Evolutionary conservation across 53 echinoderm and acorn worm genomes (phyloP).

Genomic region (Astropecten irregularis): DNA sequence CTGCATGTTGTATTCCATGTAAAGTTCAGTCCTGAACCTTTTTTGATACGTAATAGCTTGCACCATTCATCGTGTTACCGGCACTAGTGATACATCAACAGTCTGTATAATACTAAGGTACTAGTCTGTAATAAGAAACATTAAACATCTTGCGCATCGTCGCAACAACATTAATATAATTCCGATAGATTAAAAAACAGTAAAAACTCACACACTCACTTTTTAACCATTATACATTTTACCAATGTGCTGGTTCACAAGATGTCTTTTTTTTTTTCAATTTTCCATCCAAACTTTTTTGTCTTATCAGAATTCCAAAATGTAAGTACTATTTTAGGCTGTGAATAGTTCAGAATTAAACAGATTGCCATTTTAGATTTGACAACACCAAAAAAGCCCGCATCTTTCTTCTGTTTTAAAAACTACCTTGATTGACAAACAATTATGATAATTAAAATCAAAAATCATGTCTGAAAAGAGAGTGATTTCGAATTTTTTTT

Average conservation of each 20-base stretch:
- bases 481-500: not conserved
- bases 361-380: too few relatives aligned
- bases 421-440: slow-evolving; percentile 1
- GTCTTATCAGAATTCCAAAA: slow-evolving; percentile 2
- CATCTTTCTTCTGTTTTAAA: slow-evolving; percentile 21
- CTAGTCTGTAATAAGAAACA: too few relatives aligned
- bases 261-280: not conserved
- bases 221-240: too few relatives aligned
- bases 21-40: too few relatives aligned
- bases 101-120: too few relatives aligned
- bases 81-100: too few relatives aligned
- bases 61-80: too few relatives aligned
- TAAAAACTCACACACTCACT: too few relatives aligned
- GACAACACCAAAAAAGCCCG: not conserved
- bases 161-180: too few relatives aligned
- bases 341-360: slow-evolving; percentile 12
- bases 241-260: slow-evolving; percentile 27
- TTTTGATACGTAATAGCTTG: too few relatives aligned
- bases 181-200: too few relatives aligned
- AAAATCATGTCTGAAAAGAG: not conserved
- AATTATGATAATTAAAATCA: not conserved
- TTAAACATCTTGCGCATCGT: too few relatives aligned
- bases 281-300: not conserved
- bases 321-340: slow-evolving; percentile 29
- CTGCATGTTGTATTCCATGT: slow-evolving; percentile 26